A percentile compares a stretch with the other conserved stretches of the same genome.
phyloP scores from a whole-genome alignment of 2,113 vertebrate species.

The Halcyon senegalensis region DNA sequence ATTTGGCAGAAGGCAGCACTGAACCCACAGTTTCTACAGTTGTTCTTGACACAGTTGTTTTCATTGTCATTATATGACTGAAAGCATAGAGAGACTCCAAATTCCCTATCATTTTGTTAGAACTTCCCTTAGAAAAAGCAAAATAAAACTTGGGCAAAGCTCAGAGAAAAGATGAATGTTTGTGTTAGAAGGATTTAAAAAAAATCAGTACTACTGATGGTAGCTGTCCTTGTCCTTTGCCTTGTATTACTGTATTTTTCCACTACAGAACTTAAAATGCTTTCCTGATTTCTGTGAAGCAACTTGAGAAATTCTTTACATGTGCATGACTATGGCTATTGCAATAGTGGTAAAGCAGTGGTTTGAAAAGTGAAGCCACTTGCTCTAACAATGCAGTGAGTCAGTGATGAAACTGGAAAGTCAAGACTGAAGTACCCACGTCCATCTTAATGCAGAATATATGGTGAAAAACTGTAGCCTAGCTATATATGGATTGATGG shows the following conservation, averaged over 20 bases:
- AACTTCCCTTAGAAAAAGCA: background rate
- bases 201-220: background rate
- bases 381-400: background rate
- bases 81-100: background rate
- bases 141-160: background rate
- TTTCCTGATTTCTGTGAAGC: background rate
- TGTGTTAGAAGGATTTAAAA: background rate
- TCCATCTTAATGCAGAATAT: background rate
- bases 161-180: background rate
- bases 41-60: background rate
- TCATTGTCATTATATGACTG: background rate
- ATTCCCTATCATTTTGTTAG: background rate
- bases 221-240: background rate
- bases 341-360: background rate
- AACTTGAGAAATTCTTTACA: background rate
- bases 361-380: background rate
- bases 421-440: background rate
- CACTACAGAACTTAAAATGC: background rate
- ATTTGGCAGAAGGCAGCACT: constrained; percentile 22
- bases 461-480: background rate
- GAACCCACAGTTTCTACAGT: background rate
- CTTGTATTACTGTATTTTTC: background rate
- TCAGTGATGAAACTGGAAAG: background rate
- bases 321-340: background rate
- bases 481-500: background rate